Conservation (phyloP, 2,113 vertebrate genomes). For the Cyprinodon variegatus region DNA sequence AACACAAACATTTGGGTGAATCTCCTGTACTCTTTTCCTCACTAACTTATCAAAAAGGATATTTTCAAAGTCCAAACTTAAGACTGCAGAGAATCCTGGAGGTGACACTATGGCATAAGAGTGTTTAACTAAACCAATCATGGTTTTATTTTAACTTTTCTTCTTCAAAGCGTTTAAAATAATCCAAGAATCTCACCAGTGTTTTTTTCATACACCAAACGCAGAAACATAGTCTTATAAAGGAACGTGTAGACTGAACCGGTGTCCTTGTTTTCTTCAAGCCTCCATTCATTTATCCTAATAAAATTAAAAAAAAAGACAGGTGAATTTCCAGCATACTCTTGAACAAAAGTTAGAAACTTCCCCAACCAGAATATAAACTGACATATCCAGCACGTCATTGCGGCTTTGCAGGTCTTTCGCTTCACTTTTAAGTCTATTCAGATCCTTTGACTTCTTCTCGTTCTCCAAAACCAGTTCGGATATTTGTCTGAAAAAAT, state of each 20-base stretch:
- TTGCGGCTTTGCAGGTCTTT: conserved; percentile 58
- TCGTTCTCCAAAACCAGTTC: conserved; percentile 67
- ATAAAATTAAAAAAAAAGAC: background rate
- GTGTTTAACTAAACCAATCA: background rate
- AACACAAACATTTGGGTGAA: no score
- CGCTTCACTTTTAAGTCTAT: conserved; percentile 58
- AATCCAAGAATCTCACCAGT: conserved; percentile 53
- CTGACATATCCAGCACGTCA: conserved; percentile 59
- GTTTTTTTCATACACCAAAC: conserved; percentile 59
- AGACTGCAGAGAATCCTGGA: background rate
- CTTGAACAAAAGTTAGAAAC: background rate
- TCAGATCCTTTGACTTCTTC: conserved; percentile 53
- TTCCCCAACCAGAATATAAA: conserved; percentile 5
- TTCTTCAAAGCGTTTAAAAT: background rate
- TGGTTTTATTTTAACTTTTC: background rate
- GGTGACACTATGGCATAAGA: no score
- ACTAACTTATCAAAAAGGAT: background rate
- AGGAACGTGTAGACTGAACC: conserved; percentile 69
- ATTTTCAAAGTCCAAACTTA: background rate
- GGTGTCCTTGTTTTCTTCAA: conserved; percentile 43
- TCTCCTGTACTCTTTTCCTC: background rate
- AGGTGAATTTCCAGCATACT: background rate
- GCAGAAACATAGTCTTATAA: conserved; percentile 67
- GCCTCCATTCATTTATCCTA: conserved; percentile 79
- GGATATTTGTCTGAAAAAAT: conserved; percentile 60